These are phyloP conservation scores for Squalus acanthias DNA, from an alignment of 2,797 vertebrate genomes.

Conservation along the genomic window DNA sequence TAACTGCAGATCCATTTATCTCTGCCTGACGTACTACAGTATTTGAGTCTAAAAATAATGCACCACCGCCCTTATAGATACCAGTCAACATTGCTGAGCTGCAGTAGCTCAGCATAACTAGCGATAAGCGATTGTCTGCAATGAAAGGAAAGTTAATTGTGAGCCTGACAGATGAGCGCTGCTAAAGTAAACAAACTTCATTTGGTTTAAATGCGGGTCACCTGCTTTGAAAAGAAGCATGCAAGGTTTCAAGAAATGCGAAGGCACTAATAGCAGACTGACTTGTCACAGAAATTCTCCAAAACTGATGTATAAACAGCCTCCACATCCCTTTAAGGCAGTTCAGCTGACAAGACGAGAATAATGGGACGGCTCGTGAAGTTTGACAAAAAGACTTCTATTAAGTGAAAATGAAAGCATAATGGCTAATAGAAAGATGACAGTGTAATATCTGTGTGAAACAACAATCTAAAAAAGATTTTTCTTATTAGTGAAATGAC, in stretches of 20 bases:
- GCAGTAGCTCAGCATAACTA: too few relatives aligned
- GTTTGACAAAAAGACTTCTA: not conserved
- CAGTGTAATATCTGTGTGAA: not conserved
- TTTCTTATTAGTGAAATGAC: not conserved
- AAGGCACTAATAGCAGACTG: not conserved
- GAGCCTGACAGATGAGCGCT: conserved; percentile 2
- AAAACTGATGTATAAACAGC: conserved; percentile 6
- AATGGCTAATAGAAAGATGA: conserved; percentile 27
- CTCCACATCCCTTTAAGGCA: not conserved
- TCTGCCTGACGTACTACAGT: not conserved
- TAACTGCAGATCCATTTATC: conserved; percentile 15
- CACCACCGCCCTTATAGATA: not conserved
- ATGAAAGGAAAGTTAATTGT: not conserved
- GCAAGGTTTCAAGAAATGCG: not conserved
- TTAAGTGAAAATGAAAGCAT: not conserved
- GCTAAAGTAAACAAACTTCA: not conserved
- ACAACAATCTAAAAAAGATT: not conserved
- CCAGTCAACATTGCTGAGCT: not conserved
- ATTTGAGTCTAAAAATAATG: conserved; percentile 28
- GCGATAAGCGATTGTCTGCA: not conserved
- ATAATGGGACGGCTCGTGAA: not conserved
- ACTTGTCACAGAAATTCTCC: not conserved
- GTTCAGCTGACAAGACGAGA: not conserved
- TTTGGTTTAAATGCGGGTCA: conserved; percentile 20
- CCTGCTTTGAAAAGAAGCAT: not conserved